These are phyloP conservation scores for Cinclus cinclus DNA, from an alignment of 2,113 vertebrate genomes.

Conservation along the genomic window DNA sequence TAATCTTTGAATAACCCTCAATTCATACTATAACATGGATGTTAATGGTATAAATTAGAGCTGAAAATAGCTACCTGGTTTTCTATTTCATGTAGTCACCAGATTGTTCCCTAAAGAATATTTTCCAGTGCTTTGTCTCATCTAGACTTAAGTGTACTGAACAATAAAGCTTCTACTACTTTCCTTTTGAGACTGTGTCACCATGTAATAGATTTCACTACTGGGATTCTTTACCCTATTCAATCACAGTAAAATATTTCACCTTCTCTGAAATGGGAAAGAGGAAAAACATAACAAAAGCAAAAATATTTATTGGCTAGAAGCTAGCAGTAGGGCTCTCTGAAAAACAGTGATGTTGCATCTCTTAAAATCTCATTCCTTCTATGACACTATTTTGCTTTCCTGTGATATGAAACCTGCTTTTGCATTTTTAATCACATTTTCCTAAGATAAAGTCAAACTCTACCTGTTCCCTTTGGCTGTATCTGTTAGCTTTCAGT, in stretches of 20 bases:
- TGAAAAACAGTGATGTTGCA: background rate
- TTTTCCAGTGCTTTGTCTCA: slow-evolving; percentile 20
- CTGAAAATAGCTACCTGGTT: slow-evolving; percentile 27
- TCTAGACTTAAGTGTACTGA: slow-evolving; percentile 28
- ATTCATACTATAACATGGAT: background rate
- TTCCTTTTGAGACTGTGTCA: slow-evolving; percentile 28
- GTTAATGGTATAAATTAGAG: background rate
- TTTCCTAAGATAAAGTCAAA: background rate
- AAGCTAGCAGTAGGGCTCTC: background rate
- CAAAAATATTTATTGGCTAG: background rate
- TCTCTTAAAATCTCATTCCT: background rate
- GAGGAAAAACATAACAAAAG: background rate
- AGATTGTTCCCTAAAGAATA: slow-evolving; percentile 39
- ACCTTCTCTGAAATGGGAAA: background rate
- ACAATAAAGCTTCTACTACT: slow-evolving; percentile 29
- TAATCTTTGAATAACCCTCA: background rate
- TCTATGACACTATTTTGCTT: background rate
- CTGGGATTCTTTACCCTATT: slow-evolving; percentile 32
- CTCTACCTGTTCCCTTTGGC: background rate
- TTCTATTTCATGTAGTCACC: background rate
- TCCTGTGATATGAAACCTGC: background rate
- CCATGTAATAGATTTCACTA: slow-evolving; percentile 27
- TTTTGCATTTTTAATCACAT: background rate
- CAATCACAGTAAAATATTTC: background rate
- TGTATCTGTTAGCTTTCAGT: background rate